Percentiles rank a stretch among this genome's conserved stretches.
Evolutionary conservation across 2,888 invertebrate species (phyloP).

Genomic region (Andricus quercusramuli): DNA sequence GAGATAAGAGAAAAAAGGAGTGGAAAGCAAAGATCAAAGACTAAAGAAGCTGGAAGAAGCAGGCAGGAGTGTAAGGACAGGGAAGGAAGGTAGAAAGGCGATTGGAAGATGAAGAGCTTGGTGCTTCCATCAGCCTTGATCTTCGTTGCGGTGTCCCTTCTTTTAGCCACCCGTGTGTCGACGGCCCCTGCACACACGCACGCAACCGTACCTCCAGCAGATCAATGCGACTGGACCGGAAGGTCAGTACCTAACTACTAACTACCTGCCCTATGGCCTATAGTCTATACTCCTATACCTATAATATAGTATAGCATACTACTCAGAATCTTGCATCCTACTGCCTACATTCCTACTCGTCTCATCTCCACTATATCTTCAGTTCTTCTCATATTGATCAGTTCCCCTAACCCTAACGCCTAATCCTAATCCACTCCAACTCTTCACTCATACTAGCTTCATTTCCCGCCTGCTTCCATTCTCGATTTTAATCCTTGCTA

Average conservation of each 20-base stretch:
- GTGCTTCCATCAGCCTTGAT: conserved; percentile 54
- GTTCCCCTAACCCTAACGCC: not conserved
- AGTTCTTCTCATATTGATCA: not conserved
- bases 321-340: conserved; percentile 19
- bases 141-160: conserved; percentile 54
- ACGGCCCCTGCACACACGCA: conserved; percentile 62
- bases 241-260: conserved; percentile 68
- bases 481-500: not conserved
- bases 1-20: conserved; percentile 1
- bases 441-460: not conserved
- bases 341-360: not conserved
- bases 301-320: too few species aligned
- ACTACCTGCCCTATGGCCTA: too few species aligned
- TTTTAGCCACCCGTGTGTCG: conserved; percentile 51
- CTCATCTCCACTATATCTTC: too few species aligned
- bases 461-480: not conserved
- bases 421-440: too few species aligned
- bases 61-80: conserved; percentile 12
- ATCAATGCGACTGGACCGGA: conserved; percentile 77
- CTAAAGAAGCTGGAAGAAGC: not conserved
- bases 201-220: conserved; percentile 66
- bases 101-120: conserved; percentile 50
- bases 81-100: conserved; percentile 39
- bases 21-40: conserved; percentile 7
- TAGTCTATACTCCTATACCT: too few species aligned